phyloP scores from a whole-genome alignment of 2,113 vertebrate species.

The Haliaeetus leucogaster region DNA sequence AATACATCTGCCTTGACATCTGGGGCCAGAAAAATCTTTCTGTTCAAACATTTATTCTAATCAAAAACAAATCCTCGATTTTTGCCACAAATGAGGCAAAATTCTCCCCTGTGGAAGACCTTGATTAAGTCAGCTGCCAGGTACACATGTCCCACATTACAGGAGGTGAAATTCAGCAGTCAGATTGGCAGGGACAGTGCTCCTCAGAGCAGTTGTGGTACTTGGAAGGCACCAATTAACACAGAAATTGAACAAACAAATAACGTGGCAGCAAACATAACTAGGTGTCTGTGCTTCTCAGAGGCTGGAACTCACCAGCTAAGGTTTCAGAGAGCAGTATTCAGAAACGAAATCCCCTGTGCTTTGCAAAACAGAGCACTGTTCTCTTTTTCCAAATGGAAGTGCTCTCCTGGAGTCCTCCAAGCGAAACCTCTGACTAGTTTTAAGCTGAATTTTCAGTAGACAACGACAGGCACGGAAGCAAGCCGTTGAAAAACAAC shows the following conservation, averaged over 20 bases:
- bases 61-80: background rate
- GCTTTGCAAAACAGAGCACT: background rate
- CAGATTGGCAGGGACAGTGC: background rate
- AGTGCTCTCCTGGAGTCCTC: background rate
- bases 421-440: background rate
- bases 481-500: background rate
- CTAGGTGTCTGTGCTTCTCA: background rate
- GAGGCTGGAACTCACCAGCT: background rate
- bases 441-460: background rate
- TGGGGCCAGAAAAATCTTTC: background rate
- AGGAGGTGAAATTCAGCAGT: background rate
- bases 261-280: background rate
- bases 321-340: background rate
- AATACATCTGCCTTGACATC: background rate
- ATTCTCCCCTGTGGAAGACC: background rate
- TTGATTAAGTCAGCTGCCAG: background rate
- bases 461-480: background rate
- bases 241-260: constrained; percentile 44
- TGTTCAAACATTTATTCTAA: background rate
- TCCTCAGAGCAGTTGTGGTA: background rate
- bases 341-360: background rate
- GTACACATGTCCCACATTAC: background rate
- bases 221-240: constrained; percentile 26
- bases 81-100: background rate
- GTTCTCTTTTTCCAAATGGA: background rate